Evolutionary conservation across 2,797 vertebrate species (phyloP).

Genomic region (Myotis myotis): DNA sequence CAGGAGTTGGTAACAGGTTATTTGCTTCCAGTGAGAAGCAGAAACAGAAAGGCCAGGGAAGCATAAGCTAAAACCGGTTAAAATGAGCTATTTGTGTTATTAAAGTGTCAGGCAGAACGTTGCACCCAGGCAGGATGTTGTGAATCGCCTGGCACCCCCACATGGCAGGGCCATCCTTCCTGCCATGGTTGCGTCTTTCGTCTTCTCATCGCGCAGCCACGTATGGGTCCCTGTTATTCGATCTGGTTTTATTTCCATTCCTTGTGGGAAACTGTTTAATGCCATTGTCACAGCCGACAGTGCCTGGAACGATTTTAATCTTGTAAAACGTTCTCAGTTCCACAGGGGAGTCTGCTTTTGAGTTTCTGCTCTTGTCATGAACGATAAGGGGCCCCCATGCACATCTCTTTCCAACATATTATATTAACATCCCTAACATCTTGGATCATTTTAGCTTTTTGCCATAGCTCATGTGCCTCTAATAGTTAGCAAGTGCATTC

Average conservation of each 20-base stretch:
- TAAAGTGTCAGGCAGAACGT: slow-evolving; percentile 59
- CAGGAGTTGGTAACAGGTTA: slow-evolving; percentile 48
- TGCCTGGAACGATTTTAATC: slow-evolving; percentile 46
- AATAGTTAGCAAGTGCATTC: not conserved
- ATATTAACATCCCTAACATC: slow-evolving; percentile 51
- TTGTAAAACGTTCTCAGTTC: slow-evolving; percentile 52
- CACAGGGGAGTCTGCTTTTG: slow-evolving; percentile 25
- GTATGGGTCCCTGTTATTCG: not conserved
- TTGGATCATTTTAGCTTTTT: slow-evolving; percentile 59
- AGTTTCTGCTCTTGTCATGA: slow-evolving; percentile 18
- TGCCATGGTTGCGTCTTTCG: not conserved
- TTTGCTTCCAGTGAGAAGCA: slow-evolving; percentile 56
- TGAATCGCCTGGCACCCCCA: not conserved
- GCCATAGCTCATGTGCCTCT: not conserved
- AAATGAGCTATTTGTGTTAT: slow-evolving; percentile 70
- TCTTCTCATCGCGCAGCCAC: not conserved
- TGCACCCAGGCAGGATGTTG: not conserved
- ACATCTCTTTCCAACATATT: slow-evolving; percentile 62
- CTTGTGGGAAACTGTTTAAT: slow-evolving; percentile 57
- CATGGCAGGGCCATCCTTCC: not conserved
- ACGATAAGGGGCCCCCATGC: not conserved
- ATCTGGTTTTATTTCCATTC: slow-evolving; percentile 41
- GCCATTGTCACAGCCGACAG: not conserved
- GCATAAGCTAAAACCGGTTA: slow-evolving; percentile 57
- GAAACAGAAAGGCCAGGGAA: slow-evolving; percentile 56